Base-by-base conservation (phyloP, 2,888 invertebrate species). In the Heliconius charithonia region DNA sequence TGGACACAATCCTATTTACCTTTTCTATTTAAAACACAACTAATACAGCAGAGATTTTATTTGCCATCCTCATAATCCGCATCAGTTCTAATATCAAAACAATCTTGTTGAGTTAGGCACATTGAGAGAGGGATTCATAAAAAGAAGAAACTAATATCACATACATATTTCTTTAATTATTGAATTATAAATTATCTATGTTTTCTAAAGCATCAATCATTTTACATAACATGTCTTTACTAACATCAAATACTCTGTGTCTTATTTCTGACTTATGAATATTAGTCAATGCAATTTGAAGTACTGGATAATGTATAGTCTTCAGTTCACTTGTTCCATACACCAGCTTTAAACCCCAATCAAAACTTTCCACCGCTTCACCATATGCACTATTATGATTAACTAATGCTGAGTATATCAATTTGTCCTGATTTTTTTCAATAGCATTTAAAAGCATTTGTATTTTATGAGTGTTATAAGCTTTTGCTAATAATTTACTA, bases 301-400 rank as follows among this genome's bases (percentile, higher is more conserved):
- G 65, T 29, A 93, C 75, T 27, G 92, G 89, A 84, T 91, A 91
- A 80, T 85, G 87, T 45, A 90, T 82, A 27, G 87, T 88, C 83
- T 90, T 90, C 41, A 92, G 81, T 81, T 90, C 89, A 85, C 92
- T 93, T 66, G 90, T 91, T 13, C 93, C 93, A 71, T 89, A 81
- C 67, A 92, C 85, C 71, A 88, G 81, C 84, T 93, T 93, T 10
- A 92, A 80, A 73, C 83, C 69, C 92, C 93, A 93, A 83, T 92
- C 88, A 85, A 90, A 90, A 77, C 87, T 84, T 27, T 81, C 82
- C 22, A 91, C 65, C 69, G 85, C 87, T 82, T 92, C 89, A 77
- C 91, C 90, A 82, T 85, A 85, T 29, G 25, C 80, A 85, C 90
- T 89, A 73, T 88, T 91, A 62, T 88, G 84, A 65, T 87, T 80